Evolutionary conservation across 92 coral and sea anemone genomes (phyloP), one percentile per base, ranked within the genome.

Genomic region (Heliopora coerulea): DNA sequence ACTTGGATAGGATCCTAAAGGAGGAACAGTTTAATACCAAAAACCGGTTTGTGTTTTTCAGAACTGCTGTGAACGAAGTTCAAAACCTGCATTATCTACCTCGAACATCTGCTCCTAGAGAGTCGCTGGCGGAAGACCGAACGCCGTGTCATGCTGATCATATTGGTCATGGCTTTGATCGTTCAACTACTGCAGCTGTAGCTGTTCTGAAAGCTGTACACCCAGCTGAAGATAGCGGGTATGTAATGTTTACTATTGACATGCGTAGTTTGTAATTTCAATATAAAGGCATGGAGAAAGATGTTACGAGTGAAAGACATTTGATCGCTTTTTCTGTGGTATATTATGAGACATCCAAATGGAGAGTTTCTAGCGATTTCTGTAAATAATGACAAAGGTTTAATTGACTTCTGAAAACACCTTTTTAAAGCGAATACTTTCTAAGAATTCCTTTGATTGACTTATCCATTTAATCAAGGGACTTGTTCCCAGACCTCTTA

Each of bases 111-210:
- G 95, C 88, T 50, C 96, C 96, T 26, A 79, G 99, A 67, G 96
- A 95, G 72, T 79, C 85, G 54, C 87, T 95, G 29, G 95, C 85
- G 18, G 99, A 95, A 80, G 99, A 95, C 88, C 82, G 99, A 74
- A 95, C 99, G 28, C 83, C 89, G 8, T 87, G 99, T 56, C 99
- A 95, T 73, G 99, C 99, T 17, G 99, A 95, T 68, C 99, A 95
- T 46, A 97, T 95, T 18, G 99, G 96, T 26, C 99, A 95, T 68
- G 99, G 99, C n/a, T 86, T 90, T 85, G 99, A 95, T 65, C 88
- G 99, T 50, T 82, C 82, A 31, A 95, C 99, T 8, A 95, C 99
- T 26, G 99, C 96, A 7, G 99, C 99, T 37, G 99, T 95, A 37
- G 99, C 96, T 0, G 62, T 95, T 52, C 72, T 95, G 12, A 95